phyloP scores from a whole-genome alignment of 2,113 vertebrate genomes.

The Sinocyclocheilus grahami region DNA sequence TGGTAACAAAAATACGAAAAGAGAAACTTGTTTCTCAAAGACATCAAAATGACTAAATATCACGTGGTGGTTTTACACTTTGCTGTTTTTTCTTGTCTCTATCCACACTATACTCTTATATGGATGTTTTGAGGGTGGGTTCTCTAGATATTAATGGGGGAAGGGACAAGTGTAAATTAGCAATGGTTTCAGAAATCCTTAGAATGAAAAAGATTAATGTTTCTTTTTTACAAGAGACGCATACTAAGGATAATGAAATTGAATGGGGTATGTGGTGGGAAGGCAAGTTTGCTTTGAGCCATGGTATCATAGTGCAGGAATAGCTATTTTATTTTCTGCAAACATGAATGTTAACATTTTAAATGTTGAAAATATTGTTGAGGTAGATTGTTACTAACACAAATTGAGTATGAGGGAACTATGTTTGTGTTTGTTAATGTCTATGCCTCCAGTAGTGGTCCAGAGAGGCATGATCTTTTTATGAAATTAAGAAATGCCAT shows the following conservation, averaged over 20 bases:
- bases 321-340: background rate
- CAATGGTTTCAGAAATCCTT: background rate
- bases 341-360: background rate
- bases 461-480: too few relatives aligned
- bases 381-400: background rate
- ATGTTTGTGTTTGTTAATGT: too few relatives aligned
- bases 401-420: too few relatives aligned
- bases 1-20: background rate
- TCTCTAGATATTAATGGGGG: constrained; percentile 2
- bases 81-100: background rate
- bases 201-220: background rate
- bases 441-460: too few relatives aligned
- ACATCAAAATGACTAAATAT: background rate
- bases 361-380: background rate
- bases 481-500: too few relatives aligned
- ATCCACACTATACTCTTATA: background rate
- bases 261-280: background rate
- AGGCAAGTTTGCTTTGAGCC: background rate
- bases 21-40: background rate
- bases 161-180: background rate
- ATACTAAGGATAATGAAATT: background rate
- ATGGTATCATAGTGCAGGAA: background rate
- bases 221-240: too few relatives aligned
- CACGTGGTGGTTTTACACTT: background rate
- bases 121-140: background rate